These are phyloP conservation scores for Ceuthmochares aereus DNA, from an alignment of 2,113 vertebrate genomes.

Conservation along the genomic window DNA sequence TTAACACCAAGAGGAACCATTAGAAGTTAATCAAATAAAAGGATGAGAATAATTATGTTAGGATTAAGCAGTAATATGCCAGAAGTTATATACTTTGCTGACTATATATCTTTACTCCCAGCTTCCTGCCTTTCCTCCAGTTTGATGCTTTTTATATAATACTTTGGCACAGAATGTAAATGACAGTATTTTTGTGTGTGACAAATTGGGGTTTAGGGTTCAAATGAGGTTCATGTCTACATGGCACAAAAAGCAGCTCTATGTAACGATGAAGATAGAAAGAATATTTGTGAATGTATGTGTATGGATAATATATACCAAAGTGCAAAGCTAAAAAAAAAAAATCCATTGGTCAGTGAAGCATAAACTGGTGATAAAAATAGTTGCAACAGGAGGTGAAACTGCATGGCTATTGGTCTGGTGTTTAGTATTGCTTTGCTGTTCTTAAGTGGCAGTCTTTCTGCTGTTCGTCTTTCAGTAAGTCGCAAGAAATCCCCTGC, in stretches of 20 bases:
- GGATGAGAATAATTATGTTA: constrained; percentile 97
- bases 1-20: constrained; percentile 96
- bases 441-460: not conserved
- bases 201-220: constrained; percentile 76
- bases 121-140: constrained; percentile 73
- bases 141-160: constrained; percentile 80
- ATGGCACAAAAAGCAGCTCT: constrained; percentile 62
- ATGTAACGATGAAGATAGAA: constrained; percentile 75
- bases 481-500: not conserved
- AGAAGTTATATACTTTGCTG: constrained; percentile 86
- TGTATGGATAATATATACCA: constrained; percentile 49
- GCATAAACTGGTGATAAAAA: constrained; percentile 70
- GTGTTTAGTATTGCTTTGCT: not conserved
- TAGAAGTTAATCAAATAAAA: constrained; percentile 99
- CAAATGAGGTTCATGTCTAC: constrained; percentile 77
- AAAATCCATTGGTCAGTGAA: constrained; percentile 76
- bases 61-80: constrained; percentile 88
- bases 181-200: constrained; percentile 73
- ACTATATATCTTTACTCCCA: constrained; percentile 82
- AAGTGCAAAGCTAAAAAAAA: constrained; percentile 63
- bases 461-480: not conserved
- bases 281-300: constrained; percentile 24
- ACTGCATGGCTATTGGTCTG: constrained; percentile 4
- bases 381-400: constrained; percentile 70
- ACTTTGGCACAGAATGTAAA: constrained; percentile 80